A percentile compares a stretch with the other conserved stretches of the same genome.
Conservation (phyloP, 2,888 invertebrate genomes). For the Macropis europaea region DNA sequence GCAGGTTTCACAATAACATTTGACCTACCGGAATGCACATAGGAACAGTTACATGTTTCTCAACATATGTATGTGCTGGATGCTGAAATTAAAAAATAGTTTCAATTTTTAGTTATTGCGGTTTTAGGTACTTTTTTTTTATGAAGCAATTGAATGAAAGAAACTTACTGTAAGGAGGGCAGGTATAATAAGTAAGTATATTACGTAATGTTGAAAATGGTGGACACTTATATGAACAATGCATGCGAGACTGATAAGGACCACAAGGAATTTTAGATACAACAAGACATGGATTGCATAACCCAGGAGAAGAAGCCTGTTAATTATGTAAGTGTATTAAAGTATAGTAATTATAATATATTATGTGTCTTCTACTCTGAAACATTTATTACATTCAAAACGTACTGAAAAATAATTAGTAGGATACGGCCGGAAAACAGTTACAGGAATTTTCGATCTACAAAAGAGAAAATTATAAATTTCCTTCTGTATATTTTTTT, state of each 20-base stretch:
- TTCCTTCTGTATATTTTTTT: no score
- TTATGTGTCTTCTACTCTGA: neutral
- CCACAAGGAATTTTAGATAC: conserved; percentile 13
- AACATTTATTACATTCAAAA: neutral
- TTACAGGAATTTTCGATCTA: neutral
- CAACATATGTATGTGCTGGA: conserved; percentile 26
- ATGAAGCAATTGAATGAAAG: neutral
- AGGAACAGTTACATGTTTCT: neutral
- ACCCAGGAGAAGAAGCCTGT: no score
- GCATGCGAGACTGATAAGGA: conserved; percentile 5
- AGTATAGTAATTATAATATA: conserved; percentile 16
- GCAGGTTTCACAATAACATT: neutral
- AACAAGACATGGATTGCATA: no score
- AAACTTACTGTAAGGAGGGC: conserved; percentile 40
- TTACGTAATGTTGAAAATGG: conserved; percentile 27
- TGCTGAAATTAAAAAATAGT: conserved; percentile 17
- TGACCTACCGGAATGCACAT: neutral
- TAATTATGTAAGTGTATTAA: no score
- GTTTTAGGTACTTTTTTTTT: neutral
- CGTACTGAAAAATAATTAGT: neutral
- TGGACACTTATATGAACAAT: conserved; percentile 18
- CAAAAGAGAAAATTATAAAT: neutral
- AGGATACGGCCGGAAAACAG: neutral
- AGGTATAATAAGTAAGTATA: neutral
- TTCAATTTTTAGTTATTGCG: neutral